phyloP scores from a whole-genome alignment of 2,797 vertebrate species.

The Chelmon rostratus region DNA sequence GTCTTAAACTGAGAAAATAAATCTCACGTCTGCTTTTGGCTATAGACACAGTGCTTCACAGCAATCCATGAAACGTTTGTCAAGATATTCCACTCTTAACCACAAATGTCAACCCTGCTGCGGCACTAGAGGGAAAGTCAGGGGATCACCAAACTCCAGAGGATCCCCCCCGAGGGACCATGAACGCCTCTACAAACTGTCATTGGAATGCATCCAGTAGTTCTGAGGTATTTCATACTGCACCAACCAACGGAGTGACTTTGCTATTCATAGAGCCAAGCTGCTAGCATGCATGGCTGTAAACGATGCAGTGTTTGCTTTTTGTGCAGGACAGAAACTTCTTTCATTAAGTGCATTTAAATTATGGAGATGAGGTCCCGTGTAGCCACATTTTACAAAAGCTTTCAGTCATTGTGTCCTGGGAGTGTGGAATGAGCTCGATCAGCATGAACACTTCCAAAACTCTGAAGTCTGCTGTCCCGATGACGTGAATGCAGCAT shows the following conservation, averaged over 20 bases:
- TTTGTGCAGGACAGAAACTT: not conserved
- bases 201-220: not conserved
- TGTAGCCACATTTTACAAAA: not conserved
- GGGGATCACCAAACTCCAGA: not conserved
- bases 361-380: no score
- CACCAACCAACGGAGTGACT: no score
- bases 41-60: not conserved
- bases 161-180: not conserved
- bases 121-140: not conserved
- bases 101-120: no score
- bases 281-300: not conserved
- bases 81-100: no score
- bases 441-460: not conserved
- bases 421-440: not conserved
- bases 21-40: not conserved
- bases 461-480: not conserved
- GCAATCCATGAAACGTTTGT: no score
- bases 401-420: constrained; percentile 7
- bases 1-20: not conserved
- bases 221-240: not conserved
- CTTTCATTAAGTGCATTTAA: constrained; percentile 21
- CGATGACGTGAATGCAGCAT: no score
- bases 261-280: not conserved
- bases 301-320: not conserved
- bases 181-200: no score